phyloP scores from a whole-genome alignment of 2,113 vertebrate species.

The Pluvianellus socialis region DNA sequence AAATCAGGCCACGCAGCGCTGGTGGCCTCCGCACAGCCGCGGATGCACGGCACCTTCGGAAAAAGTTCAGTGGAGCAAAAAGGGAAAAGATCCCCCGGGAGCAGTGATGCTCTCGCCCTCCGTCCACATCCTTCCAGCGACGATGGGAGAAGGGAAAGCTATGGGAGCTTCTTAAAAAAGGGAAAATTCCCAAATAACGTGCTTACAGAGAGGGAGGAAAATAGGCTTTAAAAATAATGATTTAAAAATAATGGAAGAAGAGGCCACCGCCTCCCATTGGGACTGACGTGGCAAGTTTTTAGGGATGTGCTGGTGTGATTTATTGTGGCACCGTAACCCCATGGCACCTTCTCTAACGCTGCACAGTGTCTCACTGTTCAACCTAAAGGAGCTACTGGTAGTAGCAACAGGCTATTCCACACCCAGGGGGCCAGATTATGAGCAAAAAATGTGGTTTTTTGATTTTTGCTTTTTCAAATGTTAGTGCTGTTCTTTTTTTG shows the following conservation, averaged over 20 bases:
- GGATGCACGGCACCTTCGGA: fast-evolving
- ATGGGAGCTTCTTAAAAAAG: neutral
- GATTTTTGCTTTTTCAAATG: neutral
- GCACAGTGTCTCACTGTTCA: fast-evolving
- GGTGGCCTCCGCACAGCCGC: neutral
- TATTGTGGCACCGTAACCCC: neutral
- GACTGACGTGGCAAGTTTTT: neutral
- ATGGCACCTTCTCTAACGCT: neutral
- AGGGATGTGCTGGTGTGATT: neutral
- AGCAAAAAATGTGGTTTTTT: neutral
- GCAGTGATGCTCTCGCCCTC: fast-evolving
- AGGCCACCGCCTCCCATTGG: fast-evolving
- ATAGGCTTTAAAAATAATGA: neutral
- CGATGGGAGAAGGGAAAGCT: fast-evolving
- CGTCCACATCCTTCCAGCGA: no score
- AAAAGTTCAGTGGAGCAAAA: neutral
- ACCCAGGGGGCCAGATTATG: neutral
- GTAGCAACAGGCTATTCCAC: neutral
- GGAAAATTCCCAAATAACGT: neutral
- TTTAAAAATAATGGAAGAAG: neutral
- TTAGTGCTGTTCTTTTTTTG: neutral
- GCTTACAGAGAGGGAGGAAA: neutral
- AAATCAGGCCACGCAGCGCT: fast-evolving
- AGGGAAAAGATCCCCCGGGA: neutral
- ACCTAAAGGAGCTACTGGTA: neutral